A percentile compares a stretch with the other conserved stretches of the same genome.
Conservation (phyloP, 2,888 invertebrate genomes). For the Scaptomyza tumidula region DNA sequence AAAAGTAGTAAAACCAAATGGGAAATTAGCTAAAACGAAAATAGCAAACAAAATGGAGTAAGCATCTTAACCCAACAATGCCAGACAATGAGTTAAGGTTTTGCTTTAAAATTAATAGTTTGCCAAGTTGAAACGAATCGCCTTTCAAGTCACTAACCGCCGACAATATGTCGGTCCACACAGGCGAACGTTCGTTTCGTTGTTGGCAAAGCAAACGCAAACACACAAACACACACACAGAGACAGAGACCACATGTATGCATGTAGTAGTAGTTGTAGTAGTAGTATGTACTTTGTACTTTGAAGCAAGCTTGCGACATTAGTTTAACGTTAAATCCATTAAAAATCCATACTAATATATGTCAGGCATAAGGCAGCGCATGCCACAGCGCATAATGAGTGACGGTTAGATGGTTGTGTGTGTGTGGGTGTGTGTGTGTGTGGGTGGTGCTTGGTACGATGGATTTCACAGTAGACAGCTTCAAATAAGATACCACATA, state of each 20-base stretch:
- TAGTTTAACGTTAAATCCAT: slow-evolving; percentile 74
- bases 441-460: neutral
- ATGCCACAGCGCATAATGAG: slow-evolving; percentile 75
- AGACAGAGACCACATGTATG: slow-evolving; percentile 27
- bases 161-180: slow-evolving; percentile 79
- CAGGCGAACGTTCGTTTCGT: slow-evolving; percentile 29
- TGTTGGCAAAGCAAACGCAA: no score
- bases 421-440: neutral
- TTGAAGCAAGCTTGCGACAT: slow-evolving; percentile 59
- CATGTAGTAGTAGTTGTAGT: slow-evolving; percentile 6
- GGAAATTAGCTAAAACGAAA: neutral
- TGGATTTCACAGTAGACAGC: slow-evolving; percentile 39
- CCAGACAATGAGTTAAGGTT: slow-evolving; percentile 1
- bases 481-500: slow-evolving; percentile 69
- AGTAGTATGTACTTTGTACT: slow-evolving; percentile 22
- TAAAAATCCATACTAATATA: slow-evolving; percentile 78
- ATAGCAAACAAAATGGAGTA: neutral
- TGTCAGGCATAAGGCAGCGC: slow-evolving; percentile 63
- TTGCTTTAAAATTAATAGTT: slow-evolving; percentile 81
- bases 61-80: slow-evolving; percentile 8
- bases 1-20: neutral
- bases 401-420: slow-evolving; percentile 46
- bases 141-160: slow-evolving; percentile 78
- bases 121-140: slow-evolving; percentile 83
- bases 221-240: slow-evolving; percentile 25